phyloP scores from a whole-genome alignment of 2,113 vertebrate species.

The Ochotona curzoniae region DNA sequence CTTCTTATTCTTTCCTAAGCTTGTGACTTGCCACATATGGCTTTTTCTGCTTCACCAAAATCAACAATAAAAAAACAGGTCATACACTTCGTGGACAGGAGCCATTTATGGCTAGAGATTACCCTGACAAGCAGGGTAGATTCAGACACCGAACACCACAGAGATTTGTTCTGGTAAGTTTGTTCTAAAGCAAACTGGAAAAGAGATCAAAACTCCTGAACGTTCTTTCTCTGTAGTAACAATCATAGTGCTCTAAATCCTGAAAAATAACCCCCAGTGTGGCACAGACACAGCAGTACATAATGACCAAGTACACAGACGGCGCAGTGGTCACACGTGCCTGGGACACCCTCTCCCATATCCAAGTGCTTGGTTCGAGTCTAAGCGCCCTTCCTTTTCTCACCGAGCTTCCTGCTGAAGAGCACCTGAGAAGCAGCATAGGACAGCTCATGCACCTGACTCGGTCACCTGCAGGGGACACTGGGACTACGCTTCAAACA shows the following conservation, averaged over 20 bases:
- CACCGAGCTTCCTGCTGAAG: no score
- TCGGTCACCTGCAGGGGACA: no score
- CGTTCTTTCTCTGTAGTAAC: neutral
- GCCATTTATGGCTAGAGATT: neutral
- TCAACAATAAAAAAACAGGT: neutral
- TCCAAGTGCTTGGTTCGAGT: no score
- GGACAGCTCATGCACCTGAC: no score
- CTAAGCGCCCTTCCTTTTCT: no score
- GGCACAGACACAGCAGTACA: neutral
- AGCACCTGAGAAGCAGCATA: no score
- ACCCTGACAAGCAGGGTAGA: neutral
- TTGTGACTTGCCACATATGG: neutral
- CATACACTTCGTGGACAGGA: neutral
- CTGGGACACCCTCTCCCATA: neutral
- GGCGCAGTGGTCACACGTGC: no score
- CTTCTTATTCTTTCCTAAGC: neutral
- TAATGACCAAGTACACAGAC: neutral
- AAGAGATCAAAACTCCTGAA: neutral
- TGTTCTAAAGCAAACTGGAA: constrained; percentile 9
- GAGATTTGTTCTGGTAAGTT: neutral
- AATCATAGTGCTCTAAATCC: neutral
- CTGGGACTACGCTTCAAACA: no score
- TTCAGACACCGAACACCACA: neutral
- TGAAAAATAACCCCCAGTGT: neutral
- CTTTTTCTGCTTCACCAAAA: neutral